Evolutionary conservation across 2,888 invertebrate species (phyloP), one percentile per base, ranked within the genome.

Genomic region (Aquatica leii): DNA sequence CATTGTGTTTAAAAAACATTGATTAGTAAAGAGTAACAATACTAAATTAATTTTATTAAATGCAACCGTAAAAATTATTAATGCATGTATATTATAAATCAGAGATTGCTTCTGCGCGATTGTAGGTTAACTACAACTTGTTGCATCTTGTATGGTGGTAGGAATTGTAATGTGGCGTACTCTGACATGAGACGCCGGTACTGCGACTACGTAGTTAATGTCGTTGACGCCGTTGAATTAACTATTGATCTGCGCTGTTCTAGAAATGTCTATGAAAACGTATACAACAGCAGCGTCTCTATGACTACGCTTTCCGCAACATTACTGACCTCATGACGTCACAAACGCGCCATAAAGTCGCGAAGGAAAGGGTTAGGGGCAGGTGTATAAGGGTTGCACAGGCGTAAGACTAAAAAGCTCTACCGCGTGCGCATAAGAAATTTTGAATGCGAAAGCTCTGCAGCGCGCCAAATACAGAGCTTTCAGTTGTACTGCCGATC

Each of bases 361-460:
- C 82, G 82, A 83, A 84, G 84, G 84, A 84, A 84, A 84, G 84
- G 81, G 81, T 75, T 77, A 77, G 77, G 84, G 81, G 83, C 82
- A 82, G 82, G 83, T 81, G 82, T 79, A 75, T 80, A 79, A 77
- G 57, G 48, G 59, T 50, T 53, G 62, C 63, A 62, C 65, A 54
- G 18, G 65, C 65, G 63, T 49, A 51, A 40, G 17, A 51, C 17
- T 20, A 35, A 56, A 52, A 53, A 62, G 43, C 35, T 50, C 34
- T 17, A 14, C 46, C 64, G 64, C 64, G 68, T 65, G 59, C 66
- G 65, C 50, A 62, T 41, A 37, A 54, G 43, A 34, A 41, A 64
- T 48, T 67, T 69, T 66, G 62, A 66, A 67, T 66, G 49, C 24
- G 48, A 63, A 67, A 52, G 49, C 54, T 46, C 46, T 17, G 57